These are phyloP conservation scores for Myrmecobius fasciatus DNA, from an alignment of 2,113 vertebrate genomes.

Conservation along the genomic window DNA sequence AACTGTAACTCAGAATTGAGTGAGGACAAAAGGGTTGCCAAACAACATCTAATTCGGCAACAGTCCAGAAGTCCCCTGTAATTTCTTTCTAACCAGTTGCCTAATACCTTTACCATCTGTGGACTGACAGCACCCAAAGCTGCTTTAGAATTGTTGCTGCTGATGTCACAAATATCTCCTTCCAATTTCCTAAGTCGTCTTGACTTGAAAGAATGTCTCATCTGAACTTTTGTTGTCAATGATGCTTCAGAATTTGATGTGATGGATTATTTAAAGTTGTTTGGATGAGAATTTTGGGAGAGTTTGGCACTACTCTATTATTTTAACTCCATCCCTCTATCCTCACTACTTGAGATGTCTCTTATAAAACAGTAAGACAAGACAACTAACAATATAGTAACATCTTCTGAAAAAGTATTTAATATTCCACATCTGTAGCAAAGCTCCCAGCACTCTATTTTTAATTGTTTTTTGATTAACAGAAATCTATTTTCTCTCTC, in stretches of 20 bases:
- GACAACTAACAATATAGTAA: not conserved
- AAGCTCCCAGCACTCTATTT: not conserved
- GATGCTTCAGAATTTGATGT: not conserved
- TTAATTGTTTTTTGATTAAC: not conserved
- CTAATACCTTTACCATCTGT: too few species aligned
- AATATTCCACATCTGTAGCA: not conserved
- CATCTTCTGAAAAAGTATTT: not conserved
- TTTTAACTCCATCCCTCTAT: not conserved
- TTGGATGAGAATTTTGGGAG: not conserved
- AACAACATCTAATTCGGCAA: too few species aligned
- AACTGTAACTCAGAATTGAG: too few species aligned
- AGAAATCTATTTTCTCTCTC: not conserved
- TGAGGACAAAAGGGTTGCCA: too few species aligned
- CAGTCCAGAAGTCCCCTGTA: too few species aligned
- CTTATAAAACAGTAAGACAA: not conserved
- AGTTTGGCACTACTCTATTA: not conserved
- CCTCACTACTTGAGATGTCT: not conserved
- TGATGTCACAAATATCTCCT: not conserved
- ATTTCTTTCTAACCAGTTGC: too few species aligned
- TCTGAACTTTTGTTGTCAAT: not conserved
- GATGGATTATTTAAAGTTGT: not conserved
- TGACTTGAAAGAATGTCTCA: not conserved
- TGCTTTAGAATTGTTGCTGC: not conserved
- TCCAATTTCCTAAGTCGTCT: not conserved
- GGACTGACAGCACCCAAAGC: too few species aligned